These are phyloP conservation scores for Drosophila kohkoa DNA, from an alignment of 1,140 invertebrate genomes.

Conservation along the genomic window DNA sequence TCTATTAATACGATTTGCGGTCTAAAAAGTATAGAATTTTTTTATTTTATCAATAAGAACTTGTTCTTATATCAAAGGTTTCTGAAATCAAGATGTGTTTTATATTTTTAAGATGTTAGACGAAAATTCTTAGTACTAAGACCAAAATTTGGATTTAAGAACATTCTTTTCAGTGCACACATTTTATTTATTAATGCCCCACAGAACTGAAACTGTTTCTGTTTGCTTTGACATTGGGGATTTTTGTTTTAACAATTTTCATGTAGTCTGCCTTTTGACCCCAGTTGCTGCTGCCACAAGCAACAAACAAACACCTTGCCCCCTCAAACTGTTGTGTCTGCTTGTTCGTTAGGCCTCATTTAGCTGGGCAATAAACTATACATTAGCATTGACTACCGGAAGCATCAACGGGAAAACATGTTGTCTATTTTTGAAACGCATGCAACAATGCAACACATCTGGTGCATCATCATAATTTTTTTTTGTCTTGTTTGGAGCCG, in stretches of 20 bases:
- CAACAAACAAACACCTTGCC: conserved; percentile 7
- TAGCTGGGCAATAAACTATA: conserved; percentile 40
- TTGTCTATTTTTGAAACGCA: conserved; percentile 50
- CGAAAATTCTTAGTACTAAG: too few relatives aligned
- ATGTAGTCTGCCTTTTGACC: not conserved
- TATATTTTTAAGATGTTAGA: too few relatives aligned
- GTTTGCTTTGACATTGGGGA: conserved; percentile 17
- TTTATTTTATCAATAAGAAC: too few relatives aligned
- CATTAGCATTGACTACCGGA: conserved; percentile 48
- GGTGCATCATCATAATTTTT: conserved; percentile 40
- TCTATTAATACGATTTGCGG: too few relatives aligned
- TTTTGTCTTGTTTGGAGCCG: conserved; percentile 30
- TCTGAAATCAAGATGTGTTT: too few relatives aligned
- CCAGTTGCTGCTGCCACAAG: conserved; percentile 14
- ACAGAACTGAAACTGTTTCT: not conserved
- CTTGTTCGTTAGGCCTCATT: conserved; percentile 28
- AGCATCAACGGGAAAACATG: conserved; percentile 26
- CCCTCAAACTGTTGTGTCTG: too few relatives aligned
- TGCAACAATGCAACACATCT: conserved; percentile 36
- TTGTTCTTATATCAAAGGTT: too few relatives aligned
- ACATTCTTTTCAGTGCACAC: too few relatives aligned
- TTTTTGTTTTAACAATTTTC: not conserved
- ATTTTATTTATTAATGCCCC: conserved; percentile 3
- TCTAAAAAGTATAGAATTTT: too few relatives aligned
- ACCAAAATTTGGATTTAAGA: too few relatives aligned